These are phyloP conservation scores for Drosophila ercepeae DNA, from an alignment of 1,140 invertebrate species.

Conservation along the genomic window DNA sequence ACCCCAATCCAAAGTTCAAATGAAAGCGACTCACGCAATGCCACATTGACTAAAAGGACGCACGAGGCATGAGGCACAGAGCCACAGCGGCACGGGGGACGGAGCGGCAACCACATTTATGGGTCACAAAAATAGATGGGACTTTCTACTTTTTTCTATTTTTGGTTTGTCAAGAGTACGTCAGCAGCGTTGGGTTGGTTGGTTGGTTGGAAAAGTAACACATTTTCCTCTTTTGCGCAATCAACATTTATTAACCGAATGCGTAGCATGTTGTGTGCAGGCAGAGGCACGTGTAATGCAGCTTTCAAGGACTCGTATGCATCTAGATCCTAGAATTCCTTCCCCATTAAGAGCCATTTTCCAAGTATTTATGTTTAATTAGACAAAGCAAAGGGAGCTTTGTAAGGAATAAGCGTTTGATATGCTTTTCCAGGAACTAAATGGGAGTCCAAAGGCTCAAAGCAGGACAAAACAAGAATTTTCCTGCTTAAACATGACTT, in stretches of 20 bases:
- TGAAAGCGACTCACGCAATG: constrained; percentile 61
- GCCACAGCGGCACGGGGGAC: too few relatives aligned
- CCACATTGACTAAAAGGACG: constrained; percentile 37
- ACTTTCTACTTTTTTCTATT: constrained; percentile 53
- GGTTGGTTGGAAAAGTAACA: constrained; percentile 8
- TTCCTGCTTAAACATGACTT: too few relatives aligned
- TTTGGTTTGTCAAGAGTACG: constrained; percentile 31
- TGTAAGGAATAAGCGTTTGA: too few relatives aligned
- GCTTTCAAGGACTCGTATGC: constrained; percentile 8
- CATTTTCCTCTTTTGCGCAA: constrained; percentile 26
- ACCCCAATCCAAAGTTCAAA: constrained; percentile 21
- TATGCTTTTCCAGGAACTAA: too few relatives aligned
- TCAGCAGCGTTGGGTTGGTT: too few relatives aligned
- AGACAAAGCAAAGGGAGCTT: background rate
- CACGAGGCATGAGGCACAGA: background rate
- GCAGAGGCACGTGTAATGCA: constrained; percentile 7
- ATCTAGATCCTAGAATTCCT: background rate
- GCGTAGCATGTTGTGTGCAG: background rate
- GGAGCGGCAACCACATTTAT: constrained; percentile 28
- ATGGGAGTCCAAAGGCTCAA: too few relatives aligned
- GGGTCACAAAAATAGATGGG: constrained; percentile 48
- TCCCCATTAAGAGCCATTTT: background rate
- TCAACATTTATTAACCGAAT: constrained; percentile 20
- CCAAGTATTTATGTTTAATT: constrained; percentile 9
- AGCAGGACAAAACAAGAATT: too few relatives aligned